phyloP scores from a whole-genome alignment of 2,797 vertebrate genomes.

The Hemibagrus guttatus region DNA sequence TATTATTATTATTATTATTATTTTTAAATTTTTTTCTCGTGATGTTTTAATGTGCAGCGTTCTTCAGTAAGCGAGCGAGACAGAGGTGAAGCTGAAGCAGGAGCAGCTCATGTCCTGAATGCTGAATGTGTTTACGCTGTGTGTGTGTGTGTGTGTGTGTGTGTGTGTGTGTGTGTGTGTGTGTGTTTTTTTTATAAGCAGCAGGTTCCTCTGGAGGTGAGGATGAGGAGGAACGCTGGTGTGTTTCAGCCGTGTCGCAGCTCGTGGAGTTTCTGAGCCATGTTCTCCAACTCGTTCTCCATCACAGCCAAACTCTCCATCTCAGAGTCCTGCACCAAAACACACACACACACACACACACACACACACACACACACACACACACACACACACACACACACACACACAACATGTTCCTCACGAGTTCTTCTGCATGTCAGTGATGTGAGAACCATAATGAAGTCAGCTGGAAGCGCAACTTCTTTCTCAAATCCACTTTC shows the following conservation, averaged over 20 bases:
- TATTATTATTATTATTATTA: not conserved
- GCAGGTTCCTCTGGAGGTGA: slow-evolving; percentile 35
- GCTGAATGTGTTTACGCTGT: not conserved
- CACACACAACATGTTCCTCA: no score
- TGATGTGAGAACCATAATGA: no score
- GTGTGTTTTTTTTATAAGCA: no score
- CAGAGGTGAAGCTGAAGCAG: slow-evolving; percentile 13
- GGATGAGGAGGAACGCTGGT: slow-evolving; percentile 49
- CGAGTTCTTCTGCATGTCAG: no score
- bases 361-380: no score
- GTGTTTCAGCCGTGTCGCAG: slow-evolving; percentile 75
- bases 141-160: not conserved
- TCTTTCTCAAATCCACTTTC: no score
- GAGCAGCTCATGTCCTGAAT: not conserved
- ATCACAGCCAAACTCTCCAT: slow-evolving; percentile 92
- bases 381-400: no score
- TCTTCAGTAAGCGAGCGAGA: slow-evolving; percentile 18
- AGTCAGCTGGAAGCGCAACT: no score
- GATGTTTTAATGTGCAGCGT: not conserved
- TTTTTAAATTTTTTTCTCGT: not conserved
- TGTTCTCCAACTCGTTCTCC: slow-evolving; percentile 90
- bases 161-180: no score
- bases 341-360: not conserved
- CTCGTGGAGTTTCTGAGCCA: slow-evolving; percentile 88
- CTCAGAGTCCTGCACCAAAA: slow-evolving; percentile 76